Evolutionary conservation across 2,888 invertebrate species (phyloP).

Genomic region (Chelonus formosanus): DNA sequence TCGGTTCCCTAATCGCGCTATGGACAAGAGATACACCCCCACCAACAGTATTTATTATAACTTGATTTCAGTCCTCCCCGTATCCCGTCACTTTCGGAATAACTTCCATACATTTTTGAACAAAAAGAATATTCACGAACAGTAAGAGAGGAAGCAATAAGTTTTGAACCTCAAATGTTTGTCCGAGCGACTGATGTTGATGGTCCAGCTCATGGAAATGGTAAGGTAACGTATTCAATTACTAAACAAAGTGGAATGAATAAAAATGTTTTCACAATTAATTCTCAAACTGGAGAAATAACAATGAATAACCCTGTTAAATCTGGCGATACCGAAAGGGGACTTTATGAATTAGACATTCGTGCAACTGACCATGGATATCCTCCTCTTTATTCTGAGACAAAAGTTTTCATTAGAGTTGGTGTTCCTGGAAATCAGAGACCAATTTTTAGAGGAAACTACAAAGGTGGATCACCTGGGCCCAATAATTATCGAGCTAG

Average conservation of each 20-base stretch:
- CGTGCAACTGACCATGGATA: constrained; percentile 78
- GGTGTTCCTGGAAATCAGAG: constrained; percentile 82
- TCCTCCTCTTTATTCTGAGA: constrained; percentile 74
- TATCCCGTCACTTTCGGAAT: no score
- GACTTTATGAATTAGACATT: constrained; percentile 76
- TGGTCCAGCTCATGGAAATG: constrained; percentile 77
- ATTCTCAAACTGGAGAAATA: constrained; percentile 77
- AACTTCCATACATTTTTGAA: no score
- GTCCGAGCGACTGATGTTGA: constrained; percentile 81
- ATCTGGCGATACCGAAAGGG: constrained; percentile 78
- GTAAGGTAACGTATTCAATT: constrained; percentile 73
- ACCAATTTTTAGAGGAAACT: constrained; percentile 81
- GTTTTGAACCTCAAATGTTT: constrained; percentile 82
- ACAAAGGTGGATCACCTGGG: constrained; percentile 70
- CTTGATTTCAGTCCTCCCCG: no score
- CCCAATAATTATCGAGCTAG: constrained; percentile 78
- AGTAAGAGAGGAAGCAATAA: constrained; percentile 78
- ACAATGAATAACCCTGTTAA: constrained; percentile 72
- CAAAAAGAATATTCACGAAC: constrained; percentile 76
- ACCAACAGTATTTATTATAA: no score
- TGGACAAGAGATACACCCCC: no score
- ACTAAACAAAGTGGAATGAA: constrained; percentile 76
- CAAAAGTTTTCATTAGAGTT: constrained; percentile 75
- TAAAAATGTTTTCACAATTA: constrained; percentile 69
- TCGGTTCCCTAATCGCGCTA: no score